Conservation (phyloP, 2,888 invertebrate genomes). For the Rosalia funebris region DNA sequence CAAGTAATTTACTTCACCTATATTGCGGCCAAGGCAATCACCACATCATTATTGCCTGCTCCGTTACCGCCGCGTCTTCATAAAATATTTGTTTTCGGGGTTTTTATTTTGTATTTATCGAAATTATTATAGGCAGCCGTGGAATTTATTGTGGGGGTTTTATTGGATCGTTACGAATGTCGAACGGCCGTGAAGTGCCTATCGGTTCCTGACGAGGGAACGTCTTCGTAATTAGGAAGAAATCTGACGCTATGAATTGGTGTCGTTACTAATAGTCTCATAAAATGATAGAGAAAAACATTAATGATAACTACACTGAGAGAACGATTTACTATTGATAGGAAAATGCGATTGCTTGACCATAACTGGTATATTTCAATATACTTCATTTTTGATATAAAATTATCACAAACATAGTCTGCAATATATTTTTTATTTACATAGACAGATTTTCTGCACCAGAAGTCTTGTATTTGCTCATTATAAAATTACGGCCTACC, state of each 20-base stretch:
- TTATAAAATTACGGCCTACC: too few relatives aligned
- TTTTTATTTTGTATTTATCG: constrained; percentile 20
- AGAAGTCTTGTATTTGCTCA: too few relatives aligned
- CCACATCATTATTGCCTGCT: constrained; percentile 28
- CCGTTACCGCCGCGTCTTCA: constrained; percentile 13
- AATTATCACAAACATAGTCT: too few relatives aligned
- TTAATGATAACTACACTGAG: too few relatives aligned
- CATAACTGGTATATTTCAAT: too few relatives aligned
- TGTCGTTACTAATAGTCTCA: too few relatives aligned
- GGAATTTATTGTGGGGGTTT: background rate
- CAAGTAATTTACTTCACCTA: constrained; percentile 33
- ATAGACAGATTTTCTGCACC: too few relatives aligned
- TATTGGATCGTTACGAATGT: background rate
- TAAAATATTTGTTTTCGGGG: constrained; percentile 17
- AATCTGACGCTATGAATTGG: background rate
- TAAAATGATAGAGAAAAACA: too few relatives aligned
- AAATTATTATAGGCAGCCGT: constrained; percentile 10
- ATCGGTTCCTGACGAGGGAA: background rate
- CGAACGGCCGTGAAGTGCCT: background rate
- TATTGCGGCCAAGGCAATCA: constrained; percentile 31
- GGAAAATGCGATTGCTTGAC: too few relatives aligned
- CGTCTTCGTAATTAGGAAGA: background rate
- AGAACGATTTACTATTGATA: too few relatives aligned
- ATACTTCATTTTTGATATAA: too few relatives aligned
- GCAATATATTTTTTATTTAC: too few relatives aligned